Evolutionary conservation across 2,888 invertebrate species (phyloP).

Genomic region (Sinodicranocentrus sp.): DNA sequence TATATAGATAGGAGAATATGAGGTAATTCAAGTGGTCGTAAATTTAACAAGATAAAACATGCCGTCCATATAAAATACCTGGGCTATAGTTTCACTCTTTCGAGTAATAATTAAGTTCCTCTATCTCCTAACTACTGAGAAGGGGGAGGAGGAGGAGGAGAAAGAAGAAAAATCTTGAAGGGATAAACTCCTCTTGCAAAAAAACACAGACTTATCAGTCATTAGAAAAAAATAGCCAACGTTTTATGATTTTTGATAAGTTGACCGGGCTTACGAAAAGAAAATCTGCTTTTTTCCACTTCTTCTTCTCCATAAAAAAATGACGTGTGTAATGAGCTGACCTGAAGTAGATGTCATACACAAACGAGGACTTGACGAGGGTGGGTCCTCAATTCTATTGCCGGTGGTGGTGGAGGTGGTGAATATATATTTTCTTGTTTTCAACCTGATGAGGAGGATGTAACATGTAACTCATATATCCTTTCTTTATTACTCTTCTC

Average conservation of each 20-base stretch:
- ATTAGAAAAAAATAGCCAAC: too few relatives aligned
- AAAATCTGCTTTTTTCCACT: too few relatives aligned
- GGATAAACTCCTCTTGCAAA: too few relatives aligned
- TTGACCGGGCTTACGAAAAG: too few relatives aligned
- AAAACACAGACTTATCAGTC: too few relatives aligned
- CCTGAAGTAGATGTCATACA: neutral
- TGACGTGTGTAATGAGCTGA: neutral
- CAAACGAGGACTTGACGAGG: constrained; percentile 58
- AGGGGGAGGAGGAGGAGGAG: neutral
- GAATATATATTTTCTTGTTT: too few relatives aligned
- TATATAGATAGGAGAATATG: neutral
- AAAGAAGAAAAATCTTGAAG: too few relatives aligned
- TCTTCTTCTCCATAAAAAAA: too few relatives aligned
- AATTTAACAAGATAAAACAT: constrained; percentile 19
- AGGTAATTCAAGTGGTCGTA: constrained; percentile 48
- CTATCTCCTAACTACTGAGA: neutral
- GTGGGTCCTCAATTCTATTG: constrained; percentile 30
- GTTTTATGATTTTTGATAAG: too few relatives aligned
- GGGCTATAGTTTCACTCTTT: neutral
- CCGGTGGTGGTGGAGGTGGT: neutral
- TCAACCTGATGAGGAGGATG: too few relatives aligned
- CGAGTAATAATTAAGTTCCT: constrained; percentile 7
- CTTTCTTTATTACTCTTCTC: neutral
- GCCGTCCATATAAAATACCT: neutral
- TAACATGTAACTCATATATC: too few relatives aligned